These are phyloP conservation scores for Euwallacea similis DNA, from an alignment of 1,140 invertebrate genomes.

Conservation along the genomic window DNA sequence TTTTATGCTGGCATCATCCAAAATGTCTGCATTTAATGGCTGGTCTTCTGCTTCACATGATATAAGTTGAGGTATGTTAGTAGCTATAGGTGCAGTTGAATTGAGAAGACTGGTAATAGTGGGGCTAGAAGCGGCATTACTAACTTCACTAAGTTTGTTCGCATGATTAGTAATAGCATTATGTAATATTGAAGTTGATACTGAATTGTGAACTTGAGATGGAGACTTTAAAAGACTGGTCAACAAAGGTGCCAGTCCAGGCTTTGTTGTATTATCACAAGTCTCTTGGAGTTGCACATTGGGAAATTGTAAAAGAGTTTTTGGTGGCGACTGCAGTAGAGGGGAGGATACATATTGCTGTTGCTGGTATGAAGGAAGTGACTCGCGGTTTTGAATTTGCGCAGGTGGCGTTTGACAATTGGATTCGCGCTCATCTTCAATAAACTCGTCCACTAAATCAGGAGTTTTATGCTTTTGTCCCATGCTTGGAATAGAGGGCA, in stretches of 20 bases:
- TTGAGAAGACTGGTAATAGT: constrained; percentile 62
- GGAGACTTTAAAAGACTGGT: constrained; percentile 82
- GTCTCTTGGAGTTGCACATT: constrained; percentile 33
- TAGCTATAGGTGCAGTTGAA: constrained; percentile 51
- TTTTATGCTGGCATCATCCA: constrained; percentile 50
- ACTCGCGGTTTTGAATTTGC: constrained; percentile 4
- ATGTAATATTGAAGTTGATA: constrained; percentile 56
- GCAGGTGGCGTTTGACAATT: constrained; percentile 22
- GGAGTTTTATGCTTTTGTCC: constrained; percentile 51
- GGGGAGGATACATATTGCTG: constrained; percentile 13
- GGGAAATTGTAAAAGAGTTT: neutral
- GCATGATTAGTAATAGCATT: constrained; percentile 51
- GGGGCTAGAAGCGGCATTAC: constrained; percentile 51
- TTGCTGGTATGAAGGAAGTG: constrained; percentile 27
- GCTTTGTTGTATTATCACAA: constrained; percentile 36
- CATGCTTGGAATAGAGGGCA: constrained; percentile 28
- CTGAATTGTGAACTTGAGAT: constrained; percentile 53
- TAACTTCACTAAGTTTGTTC: constrained; percentile 20
- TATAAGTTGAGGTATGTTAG: constrained; percentile 35
- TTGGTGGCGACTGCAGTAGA: neutral
- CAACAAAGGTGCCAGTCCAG: constrained; percentile 69
- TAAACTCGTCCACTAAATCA: constrained; percentile 46
- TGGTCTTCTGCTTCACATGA: constrained; percentile 17
- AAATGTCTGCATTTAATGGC: constrained; percentile 40
- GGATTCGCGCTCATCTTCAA: constrained; percentile 52